Base-by-base conservation (phyloP, 2,888 invertebrate species). In the Cynaeus angustus region DNA sequence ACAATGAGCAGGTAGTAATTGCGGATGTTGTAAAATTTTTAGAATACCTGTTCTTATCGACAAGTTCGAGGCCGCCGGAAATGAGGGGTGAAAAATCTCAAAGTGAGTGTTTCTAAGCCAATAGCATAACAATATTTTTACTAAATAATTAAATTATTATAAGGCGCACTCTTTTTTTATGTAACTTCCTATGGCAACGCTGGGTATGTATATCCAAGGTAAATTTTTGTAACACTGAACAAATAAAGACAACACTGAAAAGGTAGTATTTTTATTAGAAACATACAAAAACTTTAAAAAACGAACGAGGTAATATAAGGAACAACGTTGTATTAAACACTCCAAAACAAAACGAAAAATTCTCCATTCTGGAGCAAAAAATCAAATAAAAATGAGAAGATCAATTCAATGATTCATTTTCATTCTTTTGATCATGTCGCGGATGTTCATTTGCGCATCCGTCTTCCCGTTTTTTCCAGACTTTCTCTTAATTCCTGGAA, bases 1-100 rank as follows among this genome's bases (percentile, higher is more conserved):
- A n/a, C n/a, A 6, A 10, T 28, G n/a, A 28, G 10, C 68, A 68
- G 68, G 68, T 68, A 68, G 55, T 62, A 67, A 50, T 58, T 62
- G 62, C 62, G 46, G 52, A 21, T 13, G 28, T 26, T 10, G 30
- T 12, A 61, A 65, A 59, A 8, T 38, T 52, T 68, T 61, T 53
- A 5, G 45, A 67, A 67, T 45, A 55, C 61, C 61, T 45, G n/a
- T 43, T n/a, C 41, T 65, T 65, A 65, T 65, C 65, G 45, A 45
- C 53, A 45, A 65, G 43, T 33, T 33, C 33, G 6, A 9, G 30
- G 43, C 7, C 37, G 14, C 16, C 13, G 37, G 45, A 55, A 53
- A 45, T 45, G 14, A 21, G 53, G 41, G 14, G 43, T 16, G 46
- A 28, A 38, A 64, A 21, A 3, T 21, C 4, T 21, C 21, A n/a